Evolutionary conservation across 2,888 invertebrate species (phyloP).

Genomic region (Lottia gigantea): DNA sequence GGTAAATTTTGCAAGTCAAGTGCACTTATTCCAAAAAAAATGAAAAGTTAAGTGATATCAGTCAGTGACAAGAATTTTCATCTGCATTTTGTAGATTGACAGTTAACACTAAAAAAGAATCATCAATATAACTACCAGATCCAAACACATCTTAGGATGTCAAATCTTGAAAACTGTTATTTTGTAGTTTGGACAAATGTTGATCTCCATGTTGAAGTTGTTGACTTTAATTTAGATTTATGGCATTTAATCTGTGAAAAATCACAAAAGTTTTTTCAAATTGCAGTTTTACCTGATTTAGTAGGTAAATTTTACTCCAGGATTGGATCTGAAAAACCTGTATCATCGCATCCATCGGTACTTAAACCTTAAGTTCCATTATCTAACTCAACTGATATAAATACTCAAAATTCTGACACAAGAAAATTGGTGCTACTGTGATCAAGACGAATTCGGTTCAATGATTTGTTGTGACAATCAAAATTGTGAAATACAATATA

Average conservation of each 20-base stretch:
- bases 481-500: constrained; percentile 33
- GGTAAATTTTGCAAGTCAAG: constrained; percentile 19
- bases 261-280: constrained; percentile 15
- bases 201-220: constrained; percentile 2
- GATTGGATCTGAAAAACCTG: neutral
- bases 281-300: constrained; percentile 26
- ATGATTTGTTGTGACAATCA: constrained; percentile 40
- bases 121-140: constrained; percentile 11
- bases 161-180: neutral
- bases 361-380: too few species aligned
- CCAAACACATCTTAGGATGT: constrained; percentile 8
- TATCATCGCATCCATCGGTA: too few species aligned
- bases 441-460: constrained; percentile 23
- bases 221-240: neutral
- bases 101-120: neutral
- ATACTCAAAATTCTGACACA: constrained; percentile 10
- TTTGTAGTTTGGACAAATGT: constrained; percentile 16
- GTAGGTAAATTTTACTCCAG: constrained; percentile 27
- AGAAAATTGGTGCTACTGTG: constrained; percentile 28
- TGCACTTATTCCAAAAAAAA: constrained; percentile 20
- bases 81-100: neutral
- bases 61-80: too few species aligned
- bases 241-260: constrained; percentile 15
- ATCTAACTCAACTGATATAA: neutral
- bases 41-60: neutral